Percentiles rank a stretch among this genome's conserved stretches.
Conservation (phyloP, 2,888 invertebrate genomes). For the Entomobrya multifasciata region DNA sequence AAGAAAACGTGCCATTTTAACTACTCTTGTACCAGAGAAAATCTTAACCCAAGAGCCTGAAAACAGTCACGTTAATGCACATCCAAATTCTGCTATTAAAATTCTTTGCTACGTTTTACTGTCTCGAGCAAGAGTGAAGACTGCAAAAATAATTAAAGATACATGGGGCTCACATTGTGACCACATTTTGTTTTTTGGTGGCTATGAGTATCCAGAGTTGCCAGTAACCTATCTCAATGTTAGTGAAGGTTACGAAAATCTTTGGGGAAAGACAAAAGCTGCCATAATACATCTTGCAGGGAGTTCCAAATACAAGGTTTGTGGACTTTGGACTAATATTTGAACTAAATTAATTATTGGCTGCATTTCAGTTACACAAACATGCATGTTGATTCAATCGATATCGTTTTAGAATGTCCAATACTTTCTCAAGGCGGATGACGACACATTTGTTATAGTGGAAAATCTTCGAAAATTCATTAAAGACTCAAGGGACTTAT, state of each 20-base stretch:
- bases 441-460: slow-evolving; percentile 78
- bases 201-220: slow-evolving; percentile 71
- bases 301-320: slow-evolving; percentile 52
- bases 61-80: no score
- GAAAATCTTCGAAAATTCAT: slow-evolving; percentile 75
- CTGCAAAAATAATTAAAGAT: slow-evolving; percentile 73
- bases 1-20: not conserved
- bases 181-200: slow-evolving; percentile 76
- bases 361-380: no score
- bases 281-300: slow-evolving; percentile 70
- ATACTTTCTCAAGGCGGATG: slow-evolving; percentile 78
- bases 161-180: slow-evolving; percentile 79
- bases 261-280: slow-evolving; percentile 79
- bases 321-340: no score
- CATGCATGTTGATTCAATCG: not conserved
- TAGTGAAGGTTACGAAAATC: slow-evolving; percentile 76
- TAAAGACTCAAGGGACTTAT: not conserved
- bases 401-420: slow-evolving; percentile 69
- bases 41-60: no score
- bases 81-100: slow-evolving; percentile 33
- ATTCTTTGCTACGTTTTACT: slow-evolving; percentile 78
- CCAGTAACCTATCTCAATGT: slow-evolving; percentile 73
- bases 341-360: no score
- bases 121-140: slow-evolving; percentile 59
- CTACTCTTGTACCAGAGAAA: no score